Evolutionary conservation across 1,140 invertebrate genomes (phyloP), one percentile per base, ranked within the genome.

Genomic region (Sycophaga agraensis): DNA sequence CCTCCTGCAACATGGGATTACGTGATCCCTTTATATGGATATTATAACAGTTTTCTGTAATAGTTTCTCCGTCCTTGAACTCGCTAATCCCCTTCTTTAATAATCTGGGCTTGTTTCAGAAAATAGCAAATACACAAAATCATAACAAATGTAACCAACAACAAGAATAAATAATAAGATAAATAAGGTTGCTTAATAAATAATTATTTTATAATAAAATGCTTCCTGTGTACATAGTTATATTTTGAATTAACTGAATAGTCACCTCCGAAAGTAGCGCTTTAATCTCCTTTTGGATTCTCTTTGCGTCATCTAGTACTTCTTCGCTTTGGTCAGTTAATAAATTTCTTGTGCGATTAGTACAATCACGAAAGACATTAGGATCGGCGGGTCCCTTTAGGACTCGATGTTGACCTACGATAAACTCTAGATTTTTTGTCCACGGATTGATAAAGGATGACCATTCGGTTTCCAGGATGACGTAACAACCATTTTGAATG

Each of bases 391-490:
- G 90, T 11, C 89, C 90, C 82, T 91, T 89, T 55, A 94, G 72
- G 3, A 97, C 87, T 54, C 86, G 83, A 82, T 97, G 93, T 70
- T 94, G 88, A 59, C 91, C 93, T 69, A 92, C 89, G 48, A 97
- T 88, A 82, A 96, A 95, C 72, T 97, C 95, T 51, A 97, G 80
- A 78, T 91, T 90, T 71, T 86, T 86, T 1, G 91, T 91, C 94
- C 94, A 97, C 0, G 95, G 94, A 84, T 97, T 97, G 28, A 96
- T 86, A 76, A 96, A 96, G 59, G 90, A 91, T 0, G 92, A 92
- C 93, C 93, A 97, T 77, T 96, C 92, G 0, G 94, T 96, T 77
- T 95, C 91, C 31, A 96, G 76, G 45, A 88, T 84, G 34, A 92
- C 84, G 73, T 86, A 95, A 66, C 87, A 86, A 1, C 93, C 92